Evolutionary conservation across 2,113 vertebrate genomes (phyloP).

Genomic region (Colius striatus): DNA sequence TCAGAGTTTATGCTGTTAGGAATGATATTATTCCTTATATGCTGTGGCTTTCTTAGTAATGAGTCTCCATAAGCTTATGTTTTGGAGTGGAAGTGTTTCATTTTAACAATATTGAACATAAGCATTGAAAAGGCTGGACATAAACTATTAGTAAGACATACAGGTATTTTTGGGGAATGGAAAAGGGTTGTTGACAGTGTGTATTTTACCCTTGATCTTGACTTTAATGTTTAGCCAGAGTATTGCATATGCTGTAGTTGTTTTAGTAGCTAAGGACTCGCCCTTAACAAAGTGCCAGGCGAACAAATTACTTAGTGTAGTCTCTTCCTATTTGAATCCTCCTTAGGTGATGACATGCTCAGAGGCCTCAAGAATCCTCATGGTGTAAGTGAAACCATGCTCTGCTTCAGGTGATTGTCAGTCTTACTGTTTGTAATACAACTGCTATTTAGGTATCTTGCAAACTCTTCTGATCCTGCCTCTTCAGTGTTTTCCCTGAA

Average conservation of each 20-base stretch:
- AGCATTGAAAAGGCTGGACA: not conserved
- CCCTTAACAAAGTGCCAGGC: not conserved
- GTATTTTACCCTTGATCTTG: not conserved
- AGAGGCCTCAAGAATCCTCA: not conserved
- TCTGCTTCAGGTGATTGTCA: not conserved
- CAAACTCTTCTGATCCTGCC: not conserved
- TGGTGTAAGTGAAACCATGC: not conserved
- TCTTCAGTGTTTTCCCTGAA: not conserved
- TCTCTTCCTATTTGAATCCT: not conserved
- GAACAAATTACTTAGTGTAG: not conserved
- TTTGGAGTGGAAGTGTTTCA: not conserved
- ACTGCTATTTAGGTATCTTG: not conserved
- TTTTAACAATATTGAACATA: not conserved
- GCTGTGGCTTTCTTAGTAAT: not conserved
- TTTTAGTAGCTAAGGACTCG: not conserved
- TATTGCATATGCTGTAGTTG: not conserved
- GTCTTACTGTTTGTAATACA: not conserved
- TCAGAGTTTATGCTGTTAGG: not conserved
- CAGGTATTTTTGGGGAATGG: not conserved
- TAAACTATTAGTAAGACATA: not conserved
- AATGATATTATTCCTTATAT: not conserved
- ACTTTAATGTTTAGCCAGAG: not conserved
- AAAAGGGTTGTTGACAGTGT: not conserved
- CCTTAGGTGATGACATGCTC: not conserved
- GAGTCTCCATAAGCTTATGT: not conserved